A percentile compares a stretch with the other conserved stretches of the same genome.
Evolutionary conservation across 1,140 invertebrate species (phyloP).

Genomic region (Pseudomyrmex sp.): DNA sequence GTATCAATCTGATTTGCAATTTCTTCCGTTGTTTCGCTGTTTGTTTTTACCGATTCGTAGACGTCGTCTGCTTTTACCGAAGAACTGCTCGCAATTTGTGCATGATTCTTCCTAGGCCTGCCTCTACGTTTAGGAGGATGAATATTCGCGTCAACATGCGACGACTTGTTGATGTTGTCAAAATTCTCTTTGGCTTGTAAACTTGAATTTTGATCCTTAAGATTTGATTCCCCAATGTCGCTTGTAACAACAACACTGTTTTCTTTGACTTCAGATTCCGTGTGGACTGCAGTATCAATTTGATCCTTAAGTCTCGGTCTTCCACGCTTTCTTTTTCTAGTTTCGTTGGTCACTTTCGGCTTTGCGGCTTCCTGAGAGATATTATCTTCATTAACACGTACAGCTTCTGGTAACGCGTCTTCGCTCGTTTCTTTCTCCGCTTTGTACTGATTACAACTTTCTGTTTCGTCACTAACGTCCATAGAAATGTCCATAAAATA

Average conservation of each 20-base stretch:
- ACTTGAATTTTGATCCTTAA: slow-evolving; percentile 32
- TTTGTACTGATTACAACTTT: background rate
- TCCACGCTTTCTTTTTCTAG: slow-evolving; percentile 37
- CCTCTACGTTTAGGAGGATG: slow-evolving; percentile 40
- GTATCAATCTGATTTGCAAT: background rate
- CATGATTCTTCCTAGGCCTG: slow-evolving; percentile 38
- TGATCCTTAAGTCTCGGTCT: slow-evolving; percentile 37
- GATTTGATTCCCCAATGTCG: slow-evolving; percentile 37
- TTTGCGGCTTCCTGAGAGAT: background rate
- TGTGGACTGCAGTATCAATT: background rate
- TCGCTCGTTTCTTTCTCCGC: background rate
- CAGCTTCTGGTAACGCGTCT: background rate
- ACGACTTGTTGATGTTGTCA: background rate
- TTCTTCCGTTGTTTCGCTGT: slow-evolving; percentile 1
- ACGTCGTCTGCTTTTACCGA: slow-evolving; percentile 10
- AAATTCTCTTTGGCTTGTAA: slow-evolving; percentile 13
- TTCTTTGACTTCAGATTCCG: slow-evolving; percentile 2
- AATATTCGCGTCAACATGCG: background rate
- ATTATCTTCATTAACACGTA: background rate
- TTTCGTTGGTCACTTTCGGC: background rate
- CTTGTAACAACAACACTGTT: background rate
- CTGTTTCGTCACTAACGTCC: slow-evolving; percentile 20
- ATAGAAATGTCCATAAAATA: slow-evolving; percentile 29
- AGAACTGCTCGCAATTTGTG: background rate
- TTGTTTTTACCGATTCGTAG: slow-evolving; percentile 13